These are phyloP conservation scores for Nothoprocta pentlandii DNA, from an alignment of 2,113 vertebrate species.

Conservation along the genomic window DNA sequence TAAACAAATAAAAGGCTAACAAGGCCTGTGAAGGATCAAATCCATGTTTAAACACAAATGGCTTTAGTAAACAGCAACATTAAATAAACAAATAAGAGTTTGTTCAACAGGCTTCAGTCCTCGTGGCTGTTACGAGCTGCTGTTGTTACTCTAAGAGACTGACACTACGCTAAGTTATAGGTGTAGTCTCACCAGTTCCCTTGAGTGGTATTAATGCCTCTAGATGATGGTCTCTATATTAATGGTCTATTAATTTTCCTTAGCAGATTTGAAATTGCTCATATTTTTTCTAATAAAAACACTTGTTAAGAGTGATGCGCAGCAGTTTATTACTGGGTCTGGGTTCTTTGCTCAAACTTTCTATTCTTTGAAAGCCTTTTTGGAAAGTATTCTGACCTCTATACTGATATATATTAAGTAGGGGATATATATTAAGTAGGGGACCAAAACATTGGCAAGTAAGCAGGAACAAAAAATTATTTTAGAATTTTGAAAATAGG, in stretches of 20 bases:
- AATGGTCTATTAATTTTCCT: not conserved
- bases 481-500: not conserved
- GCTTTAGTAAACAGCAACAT: not conserved
- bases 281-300: not conserved
- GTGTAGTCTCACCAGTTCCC: not conserved
- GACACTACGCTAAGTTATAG: not conserved
- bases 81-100: not conserved
- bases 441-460: not conserved
- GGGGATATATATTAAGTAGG: not conserved
- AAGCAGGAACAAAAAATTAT: not conserved
- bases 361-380: not conserved
- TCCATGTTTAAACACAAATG: not conserved
- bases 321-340: not conserved
- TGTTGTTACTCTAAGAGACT: not conserved
- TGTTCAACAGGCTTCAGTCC: not conserved
- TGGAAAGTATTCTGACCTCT: not conserved
- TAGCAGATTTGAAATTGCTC: not conserved
- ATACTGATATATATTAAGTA: not conserved
- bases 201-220: not conserved
- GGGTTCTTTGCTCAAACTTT: not conserved
- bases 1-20: not conserved
- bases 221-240: not conserved
- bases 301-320: accelerated
- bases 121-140: not conserved
- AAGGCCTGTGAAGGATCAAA: not conserved